phyloP scores from a whole-genome alignment of 2,888 invertebrate species.

The Stomorhina lunata region DNA sequence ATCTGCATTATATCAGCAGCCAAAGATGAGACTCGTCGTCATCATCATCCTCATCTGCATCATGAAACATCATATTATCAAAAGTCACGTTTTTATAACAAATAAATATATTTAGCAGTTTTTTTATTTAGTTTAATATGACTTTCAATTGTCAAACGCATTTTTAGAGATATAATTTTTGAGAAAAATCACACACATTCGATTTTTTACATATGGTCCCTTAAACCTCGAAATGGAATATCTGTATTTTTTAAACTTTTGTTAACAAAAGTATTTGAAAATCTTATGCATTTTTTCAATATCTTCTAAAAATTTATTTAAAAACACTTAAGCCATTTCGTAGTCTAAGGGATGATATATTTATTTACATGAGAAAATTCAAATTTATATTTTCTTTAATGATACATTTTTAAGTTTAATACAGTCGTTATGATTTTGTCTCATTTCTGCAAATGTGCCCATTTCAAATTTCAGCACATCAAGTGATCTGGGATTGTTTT shows the following conservation, averaged over 20 bases:
- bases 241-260: slow-evolving; percentile 18
- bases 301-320: not conserved
- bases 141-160: slow-evolving; percentile 65
- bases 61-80: slow-evolving; percentile 44
- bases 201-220: not conserved
- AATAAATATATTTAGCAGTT: too few species aligned
- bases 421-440: slow-evolving; percentile 52
- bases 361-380: too few species aligned
- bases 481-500: slow-evolving; percentile 53
- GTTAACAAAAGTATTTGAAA: not conserved
- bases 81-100: slow-evolving; percentile 64
- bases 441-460: not conserved
- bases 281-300: slow-evolving; percentile 44
- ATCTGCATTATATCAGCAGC: not conserved
- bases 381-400: too few species aligned
- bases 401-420: too few species aligned
- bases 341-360: too few species aligned
- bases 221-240: not conserved
- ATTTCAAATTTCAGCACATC: slow-evolving; percentile 56
- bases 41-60: not conserved
- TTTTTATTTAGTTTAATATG: slow-evolving; percentile 60
- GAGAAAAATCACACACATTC: slow-evolving; percentile 10
- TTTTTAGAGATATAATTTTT: slow-evolving; percentile 58
- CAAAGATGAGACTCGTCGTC: slow-evolving; percentile 2
- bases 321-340: not conserved